These are phyloP conservation scores for Plecturocebus donacophilus DNA, from an alignment of 2,113 vertebrate genomes.

Conservation along the genomic window DNA sequence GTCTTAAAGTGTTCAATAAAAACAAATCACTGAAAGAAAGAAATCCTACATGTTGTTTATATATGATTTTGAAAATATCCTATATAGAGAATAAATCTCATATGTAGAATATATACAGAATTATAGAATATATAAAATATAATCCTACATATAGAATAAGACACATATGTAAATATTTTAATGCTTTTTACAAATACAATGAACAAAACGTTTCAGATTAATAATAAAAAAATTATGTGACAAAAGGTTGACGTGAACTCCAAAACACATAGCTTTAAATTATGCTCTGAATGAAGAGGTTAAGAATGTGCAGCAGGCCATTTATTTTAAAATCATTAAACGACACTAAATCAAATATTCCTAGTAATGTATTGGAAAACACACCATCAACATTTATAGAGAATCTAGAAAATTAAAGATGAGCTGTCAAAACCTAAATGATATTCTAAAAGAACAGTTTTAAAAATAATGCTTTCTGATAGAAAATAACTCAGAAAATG, in stretches of 20 bases:
- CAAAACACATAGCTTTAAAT: neutral
- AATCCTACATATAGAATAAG: neutral
- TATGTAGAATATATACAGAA: too few species aligned
- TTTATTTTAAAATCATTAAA: slow-evolving; percentile 27
- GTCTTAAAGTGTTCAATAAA: neutral
- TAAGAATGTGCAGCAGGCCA: neutral
- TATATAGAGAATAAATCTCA: too few species aligned
- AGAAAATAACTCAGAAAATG: neutral
- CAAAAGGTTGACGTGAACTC: neutral
- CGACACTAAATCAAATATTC: slow-evolving; percentile 25
- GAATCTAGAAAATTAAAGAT: slow-evolving; percentile 40
- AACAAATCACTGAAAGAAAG: neutral
- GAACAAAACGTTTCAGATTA: neutral
- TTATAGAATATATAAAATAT: neutral
- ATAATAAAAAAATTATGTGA: neutral
- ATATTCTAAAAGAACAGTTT: slow-evolving; percentile 33
- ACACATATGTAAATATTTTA: neutral
- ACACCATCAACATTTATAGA: neutral
- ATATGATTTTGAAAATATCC: too few species aligned
- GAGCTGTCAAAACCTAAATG: neutral
- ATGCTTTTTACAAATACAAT: neutral
- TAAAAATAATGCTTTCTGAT: slow-evolving; percentile 19
- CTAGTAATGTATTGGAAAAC: neutral
- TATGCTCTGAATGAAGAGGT: neutral
- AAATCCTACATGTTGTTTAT: too few species aligned